Base-by-base conservation (phyloP, 2,113 vertebrate species). In the Charadrius vociferus region DNA sequence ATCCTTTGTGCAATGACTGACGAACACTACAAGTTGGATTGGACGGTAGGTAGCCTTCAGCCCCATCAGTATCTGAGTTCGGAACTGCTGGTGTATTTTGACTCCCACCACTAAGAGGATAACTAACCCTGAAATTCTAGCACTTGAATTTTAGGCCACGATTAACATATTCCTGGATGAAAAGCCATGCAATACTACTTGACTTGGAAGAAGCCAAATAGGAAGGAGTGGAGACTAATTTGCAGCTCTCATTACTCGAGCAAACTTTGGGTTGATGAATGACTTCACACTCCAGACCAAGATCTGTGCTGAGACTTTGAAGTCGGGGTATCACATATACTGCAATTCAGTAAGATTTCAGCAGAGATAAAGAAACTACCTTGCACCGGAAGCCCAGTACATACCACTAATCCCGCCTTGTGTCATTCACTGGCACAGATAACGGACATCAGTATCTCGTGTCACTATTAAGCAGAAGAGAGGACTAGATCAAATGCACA, bases 111-210 rank as follows among this genome's bases (percentile, higher is more conserved):
- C 47, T 36, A 79, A 81, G 92, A 94, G 83, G 55, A 50, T 77
- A 66, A 91, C 53, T 91, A 72, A 89, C 68, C 74, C 94, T 89
- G 78, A 86, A 92, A 79, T 96, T 92, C 75, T 37, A 47, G 71
- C 84, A 58, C 86, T 94, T 86, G 91, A 93, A 56, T 95, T 96
- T 89, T 88, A 95, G 95, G 93, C 79, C 85, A 87, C 52, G 70
- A 32, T 92, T 79, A 78, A 55, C 70, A 63, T 93, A 49, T 81
- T 93, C 88, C 91, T 88, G 96, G 94, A 97, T 95, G 67, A 96
- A 94, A 96, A 97, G 96, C 97, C 97, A 97, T 97, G 96, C 95
- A 94, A 88, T 93, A 81, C 77, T 97, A 97, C 95, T 95, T 96
- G 95, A 97, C 78, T 92, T 88, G 95, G 91, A 95, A 95, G 73